phyloP scores from a whole-genome alignment of 2,888 invertebrate genomes.

The Cosmia pyralina region DNA sequence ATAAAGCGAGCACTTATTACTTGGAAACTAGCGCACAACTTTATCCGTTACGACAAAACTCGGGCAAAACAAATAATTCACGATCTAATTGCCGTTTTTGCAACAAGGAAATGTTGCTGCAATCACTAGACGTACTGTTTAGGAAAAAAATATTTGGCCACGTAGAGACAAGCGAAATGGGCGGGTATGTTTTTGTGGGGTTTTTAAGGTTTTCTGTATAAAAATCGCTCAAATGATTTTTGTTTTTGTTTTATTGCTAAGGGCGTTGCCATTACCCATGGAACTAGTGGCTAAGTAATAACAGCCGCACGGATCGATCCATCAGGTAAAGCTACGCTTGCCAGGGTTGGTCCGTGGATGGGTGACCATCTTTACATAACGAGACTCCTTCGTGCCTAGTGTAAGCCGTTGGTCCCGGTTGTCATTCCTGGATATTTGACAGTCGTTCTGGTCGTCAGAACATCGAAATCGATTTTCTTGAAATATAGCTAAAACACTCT shows the following conservation, averaged over 20 bases:
- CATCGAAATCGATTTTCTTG: no score
- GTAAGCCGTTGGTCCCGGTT: no score
- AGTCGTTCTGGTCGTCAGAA: no score
- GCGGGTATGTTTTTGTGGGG: not conserved
- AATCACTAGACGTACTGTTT: slow-evolving; percentile 46
- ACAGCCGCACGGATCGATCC: no score
- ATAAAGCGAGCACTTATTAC: slow-evolving; percentile 54
- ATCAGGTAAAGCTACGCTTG: no score
- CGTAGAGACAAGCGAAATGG: not conserved
- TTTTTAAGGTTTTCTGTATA: not conserved
- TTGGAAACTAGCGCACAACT: slow-evolving; percentile 57
- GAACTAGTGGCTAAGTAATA: no score
- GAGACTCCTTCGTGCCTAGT: no score
- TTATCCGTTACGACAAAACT: slow-evolving; percentile 62
- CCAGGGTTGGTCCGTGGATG: no score
- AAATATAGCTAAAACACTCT: no score
- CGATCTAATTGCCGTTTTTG: slow-evolving; percentile 60
- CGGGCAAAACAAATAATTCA: slow-evolving; percentile 62
- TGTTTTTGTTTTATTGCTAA: not conserved
- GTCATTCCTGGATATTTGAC: no score
- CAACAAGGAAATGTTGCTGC: slow-evolving; percentile 50
- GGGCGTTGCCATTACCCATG: no score
- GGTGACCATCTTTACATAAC: no score
- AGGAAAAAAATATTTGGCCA: slow-evolving; percentile 5
- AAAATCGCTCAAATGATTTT: not conserved